Evolutionary conservation across 1,140 invertebrate species (phyloP), one percentile per base, ranked within the genome.

Genomic region (Drosophila pandora): DNA sequence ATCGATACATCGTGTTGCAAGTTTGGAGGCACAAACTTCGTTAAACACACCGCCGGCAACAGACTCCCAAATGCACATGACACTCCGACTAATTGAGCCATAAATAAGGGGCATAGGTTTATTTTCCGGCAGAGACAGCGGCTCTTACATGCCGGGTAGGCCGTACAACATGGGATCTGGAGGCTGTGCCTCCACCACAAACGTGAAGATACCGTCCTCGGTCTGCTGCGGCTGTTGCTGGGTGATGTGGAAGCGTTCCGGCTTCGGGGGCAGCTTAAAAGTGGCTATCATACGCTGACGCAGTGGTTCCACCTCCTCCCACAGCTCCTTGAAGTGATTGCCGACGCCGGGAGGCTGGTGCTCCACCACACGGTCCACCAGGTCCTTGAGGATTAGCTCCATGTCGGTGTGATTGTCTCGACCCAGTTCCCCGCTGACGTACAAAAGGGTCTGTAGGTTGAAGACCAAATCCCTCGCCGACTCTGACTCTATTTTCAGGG

Each of bases 401-500:
- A 81, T 39, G 2, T 81, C 73, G 13, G 23, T 1, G 17, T 64
- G 59, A 3, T 70, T 70, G 10, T 69, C 61, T n/a, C 57, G 28
- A 0, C 73, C 63, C 53, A 85, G 7, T 8, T 67, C 52, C 0
- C 63, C 64, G 23, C 50, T 61, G 1, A 87, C 8, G 37, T 82
- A 59, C 0, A 85, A 34, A 0, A 87, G 10, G 0, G 82, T 87
- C 22, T 87, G 82, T 1, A 85, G 37, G 2, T 49, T 50, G 1
- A 61, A 21, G 5, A 87, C 48, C 22, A 85, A 13, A 4, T 71
- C 60, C 0, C 58, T 22, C 1, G 60, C 77, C 2, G 22, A 9
- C 6, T 69, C 34, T 6, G 49, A 6, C 1, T 48, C 6, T 1
- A 78, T 7, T 3, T 23, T 22, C 1, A 75, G 21, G 3, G 10